Evolutionary conservation across 1,140 invertebrate genomes (phyloP).

Genomic region (Micrasema longulum): DNA sequence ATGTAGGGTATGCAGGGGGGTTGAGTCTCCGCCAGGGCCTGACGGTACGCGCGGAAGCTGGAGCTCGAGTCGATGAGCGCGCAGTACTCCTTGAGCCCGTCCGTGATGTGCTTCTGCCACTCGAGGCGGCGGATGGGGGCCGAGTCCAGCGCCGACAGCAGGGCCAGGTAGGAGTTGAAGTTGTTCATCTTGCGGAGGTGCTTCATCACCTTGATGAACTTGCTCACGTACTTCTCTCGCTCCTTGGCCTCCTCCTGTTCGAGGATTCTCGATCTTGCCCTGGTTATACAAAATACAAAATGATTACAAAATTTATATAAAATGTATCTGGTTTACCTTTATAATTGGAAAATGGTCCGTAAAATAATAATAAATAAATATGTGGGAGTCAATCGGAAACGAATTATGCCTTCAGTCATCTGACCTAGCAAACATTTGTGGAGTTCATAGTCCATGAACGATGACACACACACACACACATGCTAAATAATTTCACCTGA

Average conservation of each 20-base stretch:
- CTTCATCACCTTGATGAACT: conserved; percentile 99
- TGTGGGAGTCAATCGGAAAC: too few species aligned
- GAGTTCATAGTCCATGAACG: too few species aligned
- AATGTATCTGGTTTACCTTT: too few species aligned
- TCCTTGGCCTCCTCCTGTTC: conserved; percentile 87
- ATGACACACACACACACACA: too few species aligned
- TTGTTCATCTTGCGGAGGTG: conserved; percentile 96
- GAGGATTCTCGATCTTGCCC: conserved; percentile 76
- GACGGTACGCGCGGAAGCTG: conserved; percentile 95
- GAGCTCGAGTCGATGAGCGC: conserved; percentile 95
- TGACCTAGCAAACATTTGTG: too few species aligned
- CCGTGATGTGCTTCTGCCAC: conserved; percentile 93
- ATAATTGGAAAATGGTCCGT: too few species aligned
- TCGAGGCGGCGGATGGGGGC: conserved; percentile 94
- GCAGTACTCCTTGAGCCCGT: conserved; percentile 94
- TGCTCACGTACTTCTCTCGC: conserved; percentile 95
- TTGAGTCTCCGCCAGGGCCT: conserved; percentile 92
- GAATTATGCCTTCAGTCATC: too few species aligned
- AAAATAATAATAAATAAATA: too few species aligned
- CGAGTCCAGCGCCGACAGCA: conserved; percentile 96
- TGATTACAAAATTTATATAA: too few species aligned
- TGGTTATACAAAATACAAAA: conserved; percentile 57
- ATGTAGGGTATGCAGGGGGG: conserved; percentile 99
- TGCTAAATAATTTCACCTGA: too few species aligned
- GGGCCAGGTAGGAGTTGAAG: conserved; percentile 97